These are phyloP conservation scores for Ochlodes sylvanus DNA, from an alignment of 2,888 invertebrate species.

Conservation along the genomic window DNA sequence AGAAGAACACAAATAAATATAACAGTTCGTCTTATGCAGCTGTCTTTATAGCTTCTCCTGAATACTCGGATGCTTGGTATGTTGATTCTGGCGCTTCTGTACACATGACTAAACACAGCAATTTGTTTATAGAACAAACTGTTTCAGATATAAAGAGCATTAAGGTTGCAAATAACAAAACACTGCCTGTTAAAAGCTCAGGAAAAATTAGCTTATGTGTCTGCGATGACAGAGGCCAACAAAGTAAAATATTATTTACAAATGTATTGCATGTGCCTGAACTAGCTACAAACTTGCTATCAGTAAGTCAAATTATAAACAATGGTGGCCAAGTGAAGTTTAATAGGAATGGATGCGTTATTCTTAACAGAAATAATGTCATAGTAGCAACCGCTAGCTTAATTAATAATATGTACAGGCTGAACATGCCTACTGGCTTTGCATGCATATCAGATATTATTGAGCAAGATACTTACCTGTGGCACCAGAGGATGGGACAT, in stretches of 20 bases:
- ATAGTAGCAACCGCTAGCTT: conserved; percentile 38
- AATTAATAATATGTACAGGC: conserved; percentile 44
- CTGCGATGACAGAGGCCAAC: conserved; percentile 25
- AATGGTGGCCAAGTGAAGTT: conserved; percentile 44
- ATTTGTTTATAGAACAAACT: conserved; percentile 29
- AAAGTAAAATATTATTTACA: conserved; percentile 36
- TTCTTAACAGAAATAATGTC: conserved; percentile 34
- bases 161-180: conserved; percentile 42
- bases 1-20: not conserved
- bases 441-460: conserved; percentile 37
- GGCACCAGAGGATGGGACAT: conserved; percentile 44
- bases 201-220: conserved; percentile 35
- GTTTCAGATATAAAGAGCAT: conserved; percentile 32
- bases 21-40: conserved; percentile 38
- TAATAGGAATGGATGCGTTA: conserved; percentile 38
- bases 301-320: conserved; percentile 41
- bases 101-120: conserved; percentile 30
- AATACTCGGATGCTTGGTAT: conserved; percentile 37
- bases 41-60: conserved; percentile 37
- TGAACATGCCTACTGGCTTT: conserved; percentile 32
- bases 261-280: conserved; percentile 41
- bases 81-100: conserved; percentile 41
- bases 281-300: conserved; percentile 40
- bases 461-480: conserved; percentile 35
- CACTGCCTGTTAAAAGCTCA: conserved; percentile 35